A percentile compares a stretch with the other conserved stretches of the same genome.
Conservation (phyloP, 2,797 vertebrate species). For the Spinibarbus caldwelli region DNA sequence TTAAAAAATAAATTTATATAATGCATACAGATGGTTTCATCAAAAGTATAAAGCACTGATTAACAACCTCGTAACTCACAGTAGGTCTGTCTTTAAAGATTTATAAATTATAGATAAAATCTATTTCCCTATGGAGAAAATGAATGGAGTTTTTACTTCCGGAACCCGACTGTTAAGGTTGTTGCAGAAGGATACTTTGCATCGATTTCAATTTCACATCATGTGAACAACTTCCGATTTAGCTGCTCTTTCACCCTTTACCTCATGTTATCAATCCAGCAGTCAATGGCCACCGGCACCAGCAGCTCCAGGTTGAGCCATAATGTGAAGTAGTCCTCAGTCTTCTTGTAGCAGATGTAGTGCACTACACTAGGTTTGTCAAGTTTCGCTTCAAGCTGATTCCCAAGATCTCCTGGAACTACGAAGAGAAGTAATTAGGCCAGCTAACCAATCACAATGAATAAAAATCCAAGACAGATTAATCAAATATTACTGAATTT, state of each 20-base stretch:
- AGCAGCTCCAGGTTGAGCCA: constrained; percentile 97
- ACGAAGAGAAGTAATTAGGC: constrained; percentile 13
- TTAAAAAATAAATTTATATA: neutral
- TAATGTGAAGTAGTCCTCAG: constrained; percentile 90
- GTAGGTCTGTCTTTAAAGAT: too few relatives aligned
- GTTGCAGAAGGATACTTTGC: too few relatives aligned
- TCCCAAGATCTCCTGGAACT: constrained; percentile 98
- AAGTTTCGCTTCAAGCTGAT: constrained; percentile 96
- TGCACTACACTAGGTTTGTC: constrained; percentile 96
- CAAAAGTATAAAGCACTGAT: too few relatives aligned
- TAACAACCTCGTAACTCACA: too few relatives aligned
- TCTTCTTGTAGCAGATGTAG: constrained; percentile 96
- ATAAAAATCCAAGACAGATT: neutral
- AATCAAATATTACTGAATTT: neutral
- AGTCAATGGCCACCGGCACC: constrained; percentile 94
- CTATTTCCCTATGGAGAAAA: too few relatives aligned
- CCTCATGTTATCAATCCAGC: constrained; percentile 99
- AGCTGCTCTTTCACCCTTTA: constrained; percentile 60
- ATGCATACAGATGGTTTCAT: too few relatives aligned
- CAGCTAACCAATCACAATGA: neutral
- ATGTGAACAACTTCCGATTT: neutral
- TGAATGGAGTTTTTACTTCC: too few relatives aligned
- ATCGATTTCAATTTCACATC: neutral
- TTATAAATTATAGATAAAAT: too few relatives aligned
- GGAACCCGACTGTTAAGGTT: too few relatives aligned